phyloP scores from a whole-genome alignment of 2,113 vertebrate genomes.

The Thamnaconus septentrionalis region DNA sequence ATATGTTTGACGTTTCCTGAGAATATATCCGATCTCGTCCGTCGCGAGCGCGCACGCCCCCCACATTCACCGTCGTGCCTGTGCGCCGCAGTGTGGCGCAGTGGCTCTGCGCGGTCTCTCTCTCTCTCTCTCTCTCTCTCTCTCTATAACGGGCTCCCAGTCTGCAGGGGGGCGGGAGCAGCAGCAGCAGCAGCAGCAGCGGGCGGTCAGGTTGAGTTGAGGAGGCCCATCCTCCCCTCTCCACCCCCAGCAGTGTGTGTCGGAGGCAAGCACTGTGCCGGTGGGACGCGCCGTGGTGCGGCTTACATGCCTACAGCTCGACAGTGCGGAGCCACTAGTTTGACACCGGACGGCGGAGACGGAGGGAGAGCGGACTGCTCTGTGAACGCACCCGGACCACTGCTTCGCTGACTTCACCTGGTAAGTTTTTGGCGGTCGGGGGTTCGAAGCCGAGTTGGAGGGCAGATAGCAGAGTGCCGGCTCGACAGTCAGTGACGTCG shows the following conservation, averaged over 20 bases:
- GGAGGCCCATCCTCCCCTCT: slow-evolving; percentile 42
- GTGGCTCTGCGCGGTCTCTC: slow-evolving; percentile 20
- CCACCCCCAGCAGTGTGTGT: slow-evolving; percentile 26
- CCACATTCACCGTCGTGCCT: too few species aligned
- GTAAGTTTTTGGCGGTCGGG: slow-evolving; percentile 39
- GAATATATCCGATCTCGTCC: too few species aligned
- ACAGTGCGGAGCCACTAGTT: slow-evolving; percentile 38
- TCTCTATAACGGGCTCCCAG: too few species aligned
- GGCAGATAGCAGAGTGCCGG: not conserved
- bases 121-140: slow-evolving; percentile 7
- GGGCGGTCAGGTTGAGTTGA: slow-evolving; percentile 50
- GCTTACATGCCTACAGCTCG: slow-evolving; percentile 58
- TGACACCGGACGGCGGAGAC: slow-evolving; percentile 23
- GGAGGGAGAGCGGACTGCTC: slow-evolving; percentile 12
- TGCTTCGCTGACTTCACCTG: slow-evolving; percentile 49
- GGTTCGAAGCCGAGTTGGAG: not conserved
- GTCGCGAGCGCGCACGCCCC: too few species aligned
- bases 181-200: slow-evolving; percentile 60
- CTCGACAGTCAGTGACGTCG: not conserved
- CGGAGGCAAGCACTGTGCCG: slow-evolving; percentile 35
- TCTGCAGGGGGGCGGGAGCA: slow-evolving; percentile 6
- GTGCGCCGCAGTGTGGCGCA: not conserved
- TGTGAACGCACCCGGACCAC: slow-evolving; percentile 42
- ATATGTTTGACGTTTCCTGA: too few species aligned
- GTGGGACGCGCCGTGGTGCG: slow-evolving; percentile 15